phyloP scores from a whole-genome alignment of 2,113 vertebrate genomes.

The Pseudonaja textilis region DNA sequence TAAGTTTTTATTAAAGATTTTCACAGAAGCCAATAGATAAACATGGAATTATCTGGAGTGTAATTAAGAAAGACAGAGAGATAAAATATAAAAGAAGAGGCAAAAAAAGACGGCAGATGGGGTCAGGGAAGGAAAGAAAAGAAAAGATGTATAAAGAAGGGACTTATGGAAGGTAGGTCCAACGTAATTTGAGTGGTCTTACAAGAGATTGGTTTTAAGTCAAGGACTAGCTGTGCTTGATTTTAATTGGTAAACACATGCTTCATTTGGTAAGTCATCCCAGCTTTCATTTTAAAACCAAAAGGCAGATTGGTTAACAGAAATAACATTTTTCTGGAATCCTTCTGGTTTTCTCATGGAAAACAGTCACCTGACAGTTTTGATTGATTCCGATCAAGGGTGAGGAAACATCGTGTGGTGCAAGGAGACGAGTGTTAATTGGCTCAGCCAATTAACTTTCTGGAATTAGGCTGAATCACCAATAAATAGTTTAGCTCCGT shows the following conservation, averaged over 20 bases:
- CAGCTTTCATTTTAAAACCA: not conserved
- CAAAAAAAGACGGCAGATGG: not conserved
- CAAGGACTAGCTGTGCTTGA: not conserved
- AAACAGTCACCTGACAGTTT: not conserved
- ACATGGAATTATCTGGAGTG: not conserved
- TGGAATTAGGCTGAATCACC: not conserved
- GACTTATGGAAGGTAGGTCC: not conserved
- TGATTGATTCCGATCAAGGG: not conserved
- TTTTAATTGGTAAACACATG: not conserved
- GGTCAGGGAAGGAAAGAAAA: not conserved
- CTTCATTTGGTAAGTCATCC: not conserved
- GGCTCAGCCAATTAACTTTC: not conserved
- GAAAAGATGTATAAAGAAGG: not conserved
- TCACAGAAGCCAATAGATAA: not conserved
- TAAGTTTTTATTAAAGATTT: not conserved
- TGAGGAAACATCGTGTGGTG: not conserved
- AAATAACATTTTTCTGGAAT: not conserved
- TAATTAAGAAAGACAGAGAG: not conserved
- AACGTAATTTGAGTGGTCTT: rapidly evolving
- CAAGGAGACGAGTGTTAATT: not conserved
- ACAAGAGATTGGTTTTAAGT: too few species aligned
- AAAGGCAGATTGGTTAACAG: not conserved
- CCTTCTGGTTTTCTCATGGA: not conserved
- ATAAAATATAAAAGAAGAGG: not conserved
- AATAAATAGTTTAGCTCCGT: not conserved